phyloP scores from a whole-genome alignment of 1,140 invertebrate genomes.

The Musca domestica region DNA sequence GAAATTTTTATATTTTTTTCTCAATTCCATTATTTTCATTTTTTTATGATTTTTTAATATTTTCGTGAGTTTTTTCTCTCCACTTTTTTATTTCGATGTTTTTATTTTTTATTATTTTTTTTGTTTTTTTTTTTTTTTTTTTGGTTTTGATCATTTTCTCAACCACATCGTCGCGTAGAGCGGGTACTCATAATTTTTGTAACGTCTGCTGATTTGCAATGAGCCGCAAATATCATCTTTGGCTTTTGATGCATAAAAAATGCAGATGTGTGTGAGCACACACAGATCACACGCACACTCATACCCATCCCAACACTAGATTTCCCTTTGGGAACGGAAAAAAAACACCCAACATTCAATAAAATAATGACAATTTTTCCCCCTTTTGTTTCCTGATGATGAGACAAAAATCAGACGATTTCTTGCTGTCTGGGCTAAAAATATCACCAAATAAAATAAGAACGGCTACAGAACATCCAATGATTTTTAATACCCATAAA shows the following conservation, averaged over 20 bases:
- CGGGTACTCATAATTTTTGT: neutral
- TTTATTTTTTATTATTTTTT: too few relatives aligned
- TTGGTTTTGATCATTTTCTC: too few relatives aligned
- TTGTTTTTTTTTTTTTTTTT: too few relatives aligned
- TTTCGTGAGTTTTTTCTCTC: too few relatives aligned
- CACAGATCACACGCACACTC: neutral
- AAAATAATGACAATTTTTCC: constrained; percentile 2
- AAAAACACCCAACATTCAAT: neutral
- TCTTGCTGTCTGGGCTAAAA: neutral
- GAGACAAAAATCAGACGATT: neutral
- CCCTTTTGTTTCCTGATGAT: neutral
- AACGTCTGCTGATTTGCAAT: constrained; percentile 2
- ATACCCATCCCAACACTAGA: too few relatives aligned
- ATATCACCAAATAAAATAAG: too few relatives aligned
- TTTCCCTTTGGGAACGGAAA: neutral
- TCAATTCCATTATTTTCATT: too few relatives aligned
- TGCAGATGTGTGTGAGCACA: neutral
- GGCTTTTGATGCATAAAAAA: neutral
- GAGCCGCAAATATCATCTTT: constrained; percentile 3
- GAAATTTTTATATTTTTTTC: too few relatives aligned
- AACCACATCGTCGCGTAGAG: too few relatives aligned
- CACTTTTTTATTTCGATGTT: too few relatives aligned
- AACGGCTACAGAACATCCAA: neutral
- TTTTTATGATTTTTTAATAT: too few relatives aligned
- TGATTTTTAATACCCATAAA: constrained; percentile 10